Percentiles rank a stretch among this genome's conserved stretches.
These are phyloP conservation scores for Drosophila acutilabella DNA, from an alignment of 2,888 invertebrate genomes.

Conservation along the genomic window DNA sequence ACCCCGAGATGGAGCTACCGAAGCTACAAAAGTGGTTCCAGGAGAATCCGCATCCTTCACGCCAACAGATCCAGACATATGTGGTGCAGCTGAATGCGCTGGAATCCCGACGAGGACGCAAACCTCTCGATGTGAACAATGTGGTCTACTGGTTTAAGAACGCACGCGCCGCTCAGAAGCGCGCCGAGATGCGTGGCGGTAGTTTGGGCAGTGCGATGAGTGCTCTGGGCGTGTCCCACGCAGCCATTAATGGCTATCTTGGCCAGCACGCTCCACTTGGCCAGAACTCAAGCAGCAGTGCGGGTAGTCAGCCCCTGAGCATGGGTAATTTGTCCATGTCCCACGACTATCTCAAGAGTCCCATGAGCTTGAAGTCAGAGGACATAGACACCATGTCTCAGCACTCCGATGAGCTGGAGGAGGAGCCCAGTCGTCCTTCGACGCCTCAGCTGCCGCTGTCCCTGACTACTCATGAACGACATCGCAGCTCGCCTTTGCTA, in stretches of 20 bases:
- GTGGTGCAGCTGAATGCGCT: constrained; percentile 96
- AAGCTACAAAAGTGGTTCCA: constrained; percentile 98
- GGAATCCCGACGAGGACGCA: constrained; percentile 95
- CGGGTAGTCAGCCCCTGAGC: constrained; percentile 77
- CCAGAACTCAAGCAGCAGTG: constrained; percentile 80
- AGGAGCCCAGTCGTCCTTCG: constrained; percentile 88
- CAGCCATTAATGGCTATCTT: constrained; percentile 84
- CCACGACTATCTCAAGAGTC: constrained; percentile 89
- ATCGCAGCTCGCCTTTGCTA: constrained; percentile 76
- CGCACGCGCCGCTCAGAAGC: constrained; percentile 97
- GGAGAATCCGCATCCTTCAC: constrained; percentile 98
- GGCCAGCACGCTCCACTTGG: constrained; percentile 83
- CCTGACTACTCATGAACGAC: constrained; percentile 87
- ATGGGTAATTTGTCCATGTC: constrained; percentile 86
- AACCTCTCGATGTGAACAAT: constrained; percentile 97
- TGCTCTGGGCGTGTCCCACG: constrained; percentile 72
- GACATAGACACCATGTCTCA: constrained; percentile 89
- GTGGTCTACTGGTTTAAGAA: constrained; percentile 99
- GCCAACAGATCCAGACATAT: constrained; percentile 98
- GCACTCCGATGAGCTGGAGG: constrained; percentile 88
- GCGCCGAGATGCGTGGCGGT: constrained; percentile 91
- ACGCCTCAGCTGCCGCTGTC: constrained; percentile 91
- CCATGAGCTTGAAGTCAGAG: constrained; percentile 87
- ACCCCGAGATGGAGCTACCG: constrained; percentile 97
- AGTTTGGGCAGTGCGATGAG: constrained; percentile 78